Evolutionary conservation across 2,888 invertebrate species (phyloP), one percentile per base, ranked within the genome.

Genomic region (Salpingus planirostris): DNA sequence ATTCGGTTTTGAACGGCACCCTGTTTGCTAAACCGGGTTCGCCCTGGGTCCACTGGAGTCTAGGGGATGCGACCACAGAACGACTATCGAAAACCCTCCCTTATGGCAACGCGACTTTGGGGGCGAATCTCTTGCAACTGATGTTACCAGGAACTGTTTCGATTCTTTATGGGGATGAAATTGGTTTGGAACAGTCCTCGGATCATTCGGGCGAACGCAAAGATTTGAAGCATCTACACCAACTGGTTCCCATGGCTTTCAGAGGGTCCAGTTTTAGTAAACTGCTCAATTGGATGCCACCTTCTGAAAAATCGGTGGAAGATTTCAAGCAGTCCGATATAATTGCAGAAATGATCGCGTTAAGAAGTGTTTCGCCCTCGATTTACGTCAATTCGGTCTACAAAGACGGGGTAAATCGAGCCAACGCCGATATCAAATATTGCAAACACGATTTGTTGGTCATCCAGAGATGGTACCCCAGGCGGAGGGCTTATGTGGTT

Each of bases 91-190:
- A 77, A 5, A 65, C 68, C 2, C 59, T 72, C 36, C 66, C 70
- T 42, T 52, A 62, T 32, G n/a, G n/a, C n/a, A 81, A 84, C 49
- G 77, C 76, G 13, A 80, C 80, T 13, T 63, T 82, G 24, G 80
- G 80, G 2, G 72, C 79, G 3, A 72, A 75, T 2, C 66, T 88
- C 42, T 67, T 95, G 48, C 79, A 86, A 53, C 68, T 91, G 56
- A 76, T 84, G 65, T 67, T 95, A 21, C 92, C 92, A 1, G 95
- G 84, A 2, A 87, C 90, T 1, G 77, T 89, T 1, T 84, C 78
- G 46, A 77, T 91, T 48, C 89, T 91, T 64, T 93, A 93, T 61
- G 92, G 92, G 0, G 91, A 93, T 60, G 92, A 93, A 70, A 78
- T 92, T 40, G 82, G 81, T 2, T 65, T 88, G 44, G 68, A 70